phyloP scores from a whole-genome alignment of 2,888 invertebrate genomes.

The Spodoptera littoralis region DNA sequence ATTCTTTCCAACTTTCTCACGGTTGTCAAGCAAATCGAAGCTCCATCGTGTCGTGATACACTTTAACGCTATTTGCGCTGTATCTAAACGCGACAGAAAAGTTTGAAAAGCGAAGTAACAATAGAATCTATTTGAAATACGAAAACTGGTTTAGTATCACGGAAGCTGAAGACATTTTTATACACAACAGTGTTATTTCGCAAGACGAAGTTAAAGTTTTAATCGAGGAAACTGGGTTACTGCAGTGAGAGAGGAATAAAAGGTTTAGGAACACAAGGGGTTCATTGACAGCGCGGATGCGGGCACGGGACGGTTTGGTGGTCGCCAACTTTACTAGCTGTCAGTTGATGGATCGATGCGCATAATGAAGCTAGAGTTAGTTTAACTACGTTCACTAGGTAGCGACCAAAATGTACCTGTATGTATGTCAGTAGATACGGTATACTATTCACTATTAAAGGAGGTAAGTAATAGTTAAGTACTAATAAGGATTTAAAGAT shows the following conservation, averaged over 20 bases:
- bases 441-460: too few relatives aligned
- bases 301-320: slow-evolving; percentile 28
- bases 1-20: slow-evolving; percentile 63
- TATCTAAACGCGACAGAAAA: slow-evolving; percentile 37
- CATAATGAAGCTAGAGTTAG: slow-evolving; percentile 8
- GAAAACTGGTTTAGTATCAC: slow-evolving; percentile 27
- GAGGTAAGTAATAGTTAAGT: too few relatives aligned
- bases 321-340: slow-evolving; percentile 30
- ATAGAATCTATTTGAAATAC: slow-evolving; percentile 29
- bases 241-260: slow-evolving; percentile 36
- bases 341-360: slow-evolving; percentile 34
- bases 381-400: slow-evolving; percentile 1
- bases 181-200: slow-evolving; percentile 25
- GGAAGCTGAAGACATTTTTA: slow-evolving; percentile 23
- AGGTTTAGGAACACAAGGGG: slow-evolving; percentile 40
- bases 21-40: slow-evolving; percentile 57
- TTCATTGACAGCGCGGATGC: slow-evolving; percentile 49
- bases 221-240: slow-evolving; percentile 41
- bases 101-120: slow-evolving; percentile 27
- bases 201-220: slow-evolving; percentile 37
- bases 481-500: too few relatives aligned
- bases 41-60: slow-evolving; percentile 33
- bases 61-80: slow-evolving; percentile 39
- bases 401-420: neutral
- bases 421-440: neutral